Base-by-base conservation (phyloP, 2,888 invertebrate genomes). In the Copidosoma aretas region DNA sequence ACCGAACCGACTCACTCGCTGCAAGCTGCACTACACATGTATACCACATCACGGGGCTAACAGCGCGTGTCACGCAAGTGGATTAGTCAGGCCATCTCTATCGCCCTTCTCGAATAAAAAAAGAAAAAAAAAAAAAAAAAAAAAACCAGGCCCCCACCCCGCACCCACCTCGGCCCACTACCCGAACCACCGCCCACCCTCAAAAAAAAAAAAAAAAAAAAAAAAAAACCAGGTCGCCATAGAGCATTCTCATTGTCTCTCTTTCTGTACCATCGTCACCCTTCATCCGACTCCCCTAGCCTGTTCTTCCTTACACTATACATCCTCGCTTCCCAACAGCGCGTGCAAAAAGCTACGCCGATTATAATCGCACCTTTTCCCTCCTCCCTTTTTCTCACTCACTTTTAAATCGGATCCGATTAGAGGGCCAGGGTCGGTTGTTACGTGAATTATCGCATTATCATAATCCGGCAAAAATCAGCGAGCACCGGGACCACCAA, bases 291-390 rank as follows among this genome's bases (percentile, higher is more conserved):
- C 63, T 56, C 52, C 54, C 46, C 19, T 32, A 60, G 3, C 32
- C 32, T 32, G 32, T 8, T 32, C 32, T 8, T 32, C 46, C 52
- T 54, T 46, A 51, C 60, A 24, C 32, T 53, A n/a, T n/a, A 58
- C 41, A 46, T 71, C 64, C 64, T 62, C 71, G 71, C 64, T 67
- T 51, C 15, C 60, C 54, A n/a, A n/a, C 49, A 49, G 46, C 25
- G 67, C 19, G n/a, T n/a, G 63, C 63, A 60, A 57, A 67, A 63
- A 70, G 60, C 63, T 67, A 64, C 67, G 67, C 61, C 67, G 70
- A 70, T 70, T 70, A 67, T 32, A 21, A 22, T 25, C 14, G 46
- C n/a, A 10, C 24, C 17, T 53, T n/a, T n/a, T 39, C 22, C 46
- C 15, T 12, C 2, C 43, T 46, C 43, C 17, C 43, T 14, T 17